Evolutionary conservation across 2,113 vertebrate species (phyloP).

Genomic region (Channa maculata): DNA sequence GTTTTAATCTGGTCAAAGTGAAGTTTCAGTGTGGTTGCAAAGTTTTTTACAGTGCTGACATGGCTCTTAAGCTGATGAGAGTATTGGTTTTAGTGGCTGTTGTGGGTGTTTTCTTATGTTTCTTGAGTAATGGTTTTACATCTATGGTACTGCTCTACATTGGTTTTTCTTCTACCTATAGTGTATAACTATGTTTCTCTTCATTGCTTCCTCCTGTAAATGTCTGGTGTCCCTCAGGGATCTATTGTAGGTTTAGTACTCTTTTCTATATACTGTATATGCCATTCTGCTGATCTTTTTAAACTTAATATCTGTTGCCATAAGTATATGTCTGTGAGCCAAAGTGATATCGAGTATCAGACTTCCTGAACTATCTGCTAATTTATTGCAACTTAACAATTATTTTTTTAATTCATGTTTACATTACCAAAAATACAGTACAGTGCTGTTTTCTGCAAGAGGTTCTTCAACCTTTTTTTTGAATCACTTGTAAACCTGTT

Average conservation of each 20-base stretch:
- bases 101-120: slow-evolving; percentile 66
- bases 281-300: too few species aligned
- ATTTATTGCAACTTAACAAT: too few species aligned
- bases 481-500: not conserved
- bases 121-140: slow-evolving; percentile 30
- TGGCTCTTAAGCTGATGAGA: slow-evolving; percentile 43
- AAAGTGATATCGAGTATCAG: not conserved
- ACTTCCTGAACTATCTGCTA: too few species aligned
- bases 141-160: slow-evolving; percentile 24
- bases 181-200: not conserved
- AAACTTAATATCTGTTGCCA: too few species aligned
- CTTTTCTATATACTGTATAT: not conserved
- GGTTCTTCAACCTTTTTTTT: too few species aligned
- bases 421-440: not conserved
- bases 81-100: slow-evolving; percentile 69
- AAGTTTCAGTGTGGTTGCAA: slow-evolving; percentile 57
- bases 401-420: not conserved
- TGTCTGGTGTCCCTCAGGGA: slow-evolving; percentile 30
- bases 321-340: not conserved
- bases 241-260: not conserved
- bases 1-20: slow-evolving; percentile 55
- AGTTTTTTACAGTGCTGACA: slow-evolving; percentile 58
- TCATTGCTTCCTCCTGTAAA: not conserved
- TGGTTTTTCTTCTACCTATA: not conserved
- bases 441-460: not conserved